These are phyloP conservation scores for Drosophila azteca DNA, from an alignment of 1,140 invertebrate species.

Conservation along the genomic window DNA sequence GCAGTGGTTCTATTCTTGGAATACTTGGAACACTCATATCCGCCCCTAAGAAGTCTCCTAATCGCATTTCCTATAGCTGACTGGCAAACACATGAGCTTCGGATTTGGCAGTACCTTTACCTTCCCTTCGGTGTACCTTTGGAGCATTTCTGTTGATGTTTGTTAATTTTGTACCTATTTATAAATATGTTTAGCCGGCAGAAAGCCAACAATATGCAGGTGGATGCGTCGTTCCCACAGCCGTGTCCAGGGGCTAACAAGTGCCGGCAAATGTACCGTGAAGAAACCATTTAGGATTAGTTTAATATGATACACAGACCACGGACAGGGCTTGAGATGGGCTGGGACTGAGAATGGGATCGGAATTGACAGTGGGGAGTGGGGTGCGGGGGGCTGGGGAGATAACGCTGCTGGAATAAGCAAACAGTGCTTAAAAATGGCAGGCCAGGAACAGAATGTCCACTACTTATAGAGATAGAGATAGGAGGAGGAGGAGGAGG, in stretches of 20 bases:
- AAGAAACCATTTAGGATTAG: slow-evolving; percentile 83
- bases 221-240: slow-evolving; percentile 24
- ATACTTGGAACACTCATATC: too few species aligned
- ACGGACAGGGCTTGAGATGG: not conserved
- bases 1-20: too few species aligned
- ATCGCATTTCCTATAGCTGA: too few species aligned
- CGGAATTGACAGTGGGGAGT: too few species aligned
- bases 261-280: slow-evolving; percentile 81
- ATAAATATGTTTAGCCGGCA: slow-evolving; percentile 63
- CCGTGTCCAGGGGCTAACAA: slow-evolving; percentile 39
- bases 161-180: slow-evolving; percentile 23
- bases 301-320: slow-evolving; percentile 79
- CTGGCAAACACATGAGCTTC: too few species aligned
- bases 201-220: slow-evolving; percentile 45
- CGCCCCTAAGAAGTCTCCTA: too few species aligned
- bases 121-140: slow-evolving; percentile 1
- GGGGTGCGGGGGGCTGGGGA: not conserved
- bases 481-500: too few species aligned
- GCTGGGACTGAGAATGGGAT: not conserved
- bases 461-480: slow-evolving; percentile 60
- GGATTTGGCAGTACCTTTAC: slow-evolving; percentile 8
- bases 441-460: slow-evolving; percentile 62
- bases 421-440: slow-evolving; percentile 82
- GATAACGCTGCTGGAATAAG: slow-evolving; percentile 79
- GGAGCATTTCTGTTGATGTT: slow-evolving; percentile 12